A percentile compares a stretch with the other conserved stretches of the same genome.
Evolutionary conservation across 2,888 invertebrate genomes (phyloP).

Genomic region (Cantharis rustica): DNA sequence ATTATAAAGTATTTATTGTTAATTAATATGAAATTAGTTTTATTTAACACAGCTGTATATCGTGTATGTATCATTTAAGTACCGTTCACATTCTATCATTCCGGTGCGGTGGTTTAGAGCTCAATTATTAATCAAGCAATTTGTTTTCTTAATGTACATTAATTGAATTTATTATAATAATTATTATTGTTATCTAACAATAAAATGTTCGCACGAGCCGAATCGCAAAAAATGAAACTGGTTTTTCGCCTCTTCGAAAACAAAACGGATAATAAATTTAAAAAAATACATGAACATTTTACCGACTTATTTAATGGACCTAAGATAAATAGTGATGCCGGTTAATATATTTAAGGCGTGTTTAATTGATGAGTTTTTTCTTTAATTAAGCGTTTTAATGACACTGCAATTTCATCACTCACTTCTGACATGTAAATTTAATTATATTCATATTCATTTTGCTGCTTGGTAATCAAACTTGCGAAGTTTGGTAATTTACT

Average conservation of each 20-base stretch:
- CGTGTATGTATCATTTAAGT: background rate
- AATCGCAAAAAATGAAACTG: background rate
- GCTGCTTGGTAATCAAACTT: background rate
- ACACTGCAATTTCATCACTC: background rate
- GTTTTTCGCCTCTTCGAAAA: background rate
- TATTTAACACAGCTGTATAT: background rate
- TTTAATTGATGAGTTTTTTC: background rate
- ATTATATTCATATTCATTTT: background rate
- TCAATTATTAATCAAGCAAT: background rate
- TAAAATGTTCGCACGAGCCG: background rate
- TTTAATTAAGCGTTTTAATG: background rate
- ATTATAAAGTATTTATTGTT: background rate
- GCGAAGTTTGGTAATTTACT: background rate
- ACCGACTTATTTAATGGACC: background rate
- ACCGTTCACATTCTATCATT: background rate
- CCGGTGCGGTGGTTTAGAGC: background rate
- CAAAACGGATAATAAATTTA: background rate
- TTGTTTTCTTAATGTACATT: background rate
- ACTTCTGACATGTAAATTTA: background rate
- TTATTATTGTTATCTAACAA: background rate
- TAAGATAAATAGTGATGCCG: background rate
- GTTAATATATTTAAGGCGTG: background rate
- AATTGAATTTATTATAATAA: background rate
- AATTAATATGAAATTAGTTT: background rate
- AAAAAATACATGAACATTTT: background rate